These are phyloP conservation scores for Heliconius hermathena DNA, from an alignment of 1,140 invertebrate species.

Conservation along the genomic window DNA sequence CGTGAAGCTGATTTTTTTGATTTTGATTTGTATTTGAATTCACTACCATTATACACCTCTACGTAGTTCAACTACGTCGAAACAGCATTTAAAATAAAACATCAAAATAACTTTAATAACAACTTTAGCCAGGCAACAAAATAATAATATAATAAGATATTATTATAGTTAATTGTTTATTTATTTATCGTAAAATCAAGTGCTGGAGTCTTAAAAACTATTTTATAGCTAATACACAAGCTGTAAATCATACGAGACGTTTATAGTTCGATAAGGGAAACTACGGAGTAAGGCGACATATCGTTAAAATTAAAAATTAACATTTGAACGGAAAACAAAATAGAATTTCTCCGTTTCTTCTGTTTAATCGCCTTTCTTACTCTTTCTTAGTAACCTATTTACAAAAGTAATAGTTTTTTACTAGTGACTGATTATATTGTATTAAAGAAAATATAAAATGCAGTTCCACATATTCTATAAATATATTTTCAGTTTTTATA, in stretches of 20 bases:
- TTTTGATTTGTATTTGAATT: not conserved
- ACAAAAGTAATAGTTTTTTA: too few relatives aligned
- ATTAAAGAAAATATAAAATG: too few relatives aligned
- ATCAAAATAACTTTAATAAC: not conserved
- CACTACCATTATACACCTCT: not conserved
- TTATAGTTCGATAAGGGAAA: slow-evolving; percentile 35
- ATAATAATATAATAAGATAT: slow-evolving; percentile 7
- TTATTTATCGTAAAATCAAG: slow-evolving; percentile 20
- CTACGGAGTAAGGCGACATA: slow-evolving; percentile 28
- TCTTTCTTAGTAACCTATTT: too few relatives aligned
- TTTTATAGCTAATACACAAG: slow-evolving; percentile 27
- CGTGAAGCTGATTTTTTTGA: too few relatives aligned
- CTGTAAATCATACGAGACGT: slow-evolving; percentile 27
- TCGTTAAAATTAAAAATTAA: slow-evolving; percentile 31
- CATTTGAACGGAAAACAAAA: slow-evolving; percentile 32
- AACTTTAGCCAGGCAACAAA: not conserved
- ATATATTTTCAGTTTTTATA: too few relatives aligned
- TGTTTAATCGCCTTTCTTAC: too few relatives aligned
- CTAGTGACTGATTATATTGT: too few relatives aligned
- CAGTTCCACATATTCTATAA: too few relatives aligned
- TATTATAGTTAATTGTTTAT: slow-evolving; percentile 1
- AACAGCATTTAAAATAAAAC: not conserved
- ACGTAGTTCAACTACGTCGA: not conserved
- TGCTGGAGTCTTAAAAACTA: slow-evolving; percentile 11
- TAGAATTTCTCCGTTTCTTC: slow-evolving; percentile 14